A percentile compares a stretch with the other conserved stretches of the same genome.
phyloP scores from a whole-genome alignment of 2,113 vertebrate species.

The Xerus inauris region DNA sequence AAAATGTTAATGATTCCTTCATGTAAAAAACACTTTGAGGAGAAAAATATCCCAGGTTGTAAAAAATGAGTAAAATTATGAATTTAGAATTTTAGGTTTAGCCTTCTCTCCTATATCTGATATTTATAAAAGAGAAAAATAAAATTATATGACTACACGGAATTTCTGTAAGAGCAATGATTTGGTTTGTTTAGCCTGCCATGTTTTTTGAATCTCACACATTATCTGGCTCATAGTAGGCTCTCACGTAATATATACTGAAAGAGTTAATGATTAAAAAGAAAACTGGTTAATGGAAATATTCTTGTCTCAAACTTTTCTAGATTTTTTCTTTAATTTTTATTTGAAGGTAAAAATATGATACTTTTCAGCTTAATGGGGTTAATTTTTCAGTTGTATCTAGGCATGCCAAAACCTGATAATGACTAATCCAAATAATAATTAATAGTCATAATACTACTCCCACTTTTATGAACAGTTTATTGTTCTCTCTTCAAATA shows the following conservation, averaged over 20 bases:
- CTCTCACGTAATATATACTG: background rate
- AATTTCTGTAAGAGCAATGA: background rate
- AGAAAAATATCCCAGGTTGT: background rate
- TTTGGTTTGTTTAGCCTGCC: background rate
- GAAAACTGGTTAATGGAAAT: background rate
- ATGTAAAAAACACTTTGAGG: background rate
- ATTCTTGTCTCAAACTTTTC: background rate
- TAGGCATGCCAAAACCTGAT: background rate
- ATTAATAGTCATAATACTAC: background rate
- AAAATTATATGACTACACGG: background rate
- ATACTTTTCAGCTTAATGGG: background rate
- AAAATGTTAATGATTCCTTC: background rate
- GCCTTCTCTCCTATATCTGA: background rate
- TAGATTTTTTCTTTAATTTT: background rate
- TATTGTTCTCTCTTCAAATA: constrained; percentile 29
- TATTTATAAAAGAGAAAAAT: background rate
- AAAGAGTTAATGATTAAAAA: background rate
- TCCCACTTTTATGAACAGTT: background rate
- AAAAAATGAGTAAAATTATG: background rate
- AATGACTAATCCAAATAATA: background rate
- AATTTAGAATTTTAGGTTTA: constrained; percentile 12
- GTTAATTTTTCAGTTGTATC: background rate
- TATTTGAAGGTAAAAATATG: background rate
- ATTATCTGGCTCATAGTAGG: background rate
- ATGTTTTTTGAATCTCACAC: background rate